Base-by-base conservation (phyloP, 2,888 invertebrate genomes). In the Seira musarum region DNA sequence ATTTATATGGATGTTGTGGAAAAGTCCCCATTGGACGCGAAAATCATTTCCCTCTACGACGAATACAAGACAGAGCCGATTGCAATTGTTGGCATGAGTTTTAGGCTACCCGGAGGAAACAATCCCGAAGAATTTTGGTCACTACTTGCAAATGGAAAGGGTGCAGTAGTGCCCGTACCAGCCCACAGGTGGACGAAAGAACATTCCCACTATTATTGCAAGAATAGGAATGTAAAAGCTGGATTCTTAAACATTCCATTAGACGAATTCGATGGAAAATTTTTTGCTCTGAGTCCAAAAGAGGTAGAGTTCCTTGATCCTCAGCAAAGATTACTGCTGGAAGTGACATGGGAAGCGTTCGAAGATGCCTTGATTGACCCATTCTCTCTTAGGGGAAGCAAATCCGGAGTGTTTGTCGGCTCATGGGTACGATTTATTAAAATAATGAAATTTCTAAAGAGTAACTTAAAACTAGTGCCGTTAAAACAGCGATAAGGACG, bases 301-400 rank as follows among this genome's bases (percentile, higher is more conserved):
- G n/a, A n/a, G n/a, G n/a, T n/a, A n/a, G n/a, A n/a, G n/a, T n/a
- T n/a, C n/a, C n/a, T n/a, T n/a, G n/a, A n/a, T n/a, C n/a, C n/a
- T n/a, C n/a, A n/a, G n/a, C n/a, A n/a, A n/a, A n/a, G n/a, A n/a
- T n/a, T n/a, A n/a, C n/a, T n/a, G n/a, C n/a, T n/a, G n/a, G n/a
- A n/a, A n/a, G n/a, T n/a, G n/a, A n/a, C n/a, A 1, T 73, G 67
- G 73, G 78, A 78, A 21, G 78, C 78, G 3, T 13, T 78, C 60
- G 72, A 78, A 22, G 78, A 78, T 49, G 72, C 67, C 1, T 67
- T 15, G n/a, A 57, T 80, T 35, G 80, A 80, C 19, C 74, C 73
- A 13, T 19, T 57, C 0, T 46, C 6, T 0, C 24, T 80, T 15
- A 25, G 57, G 64, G 80, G 80, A 1, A 49, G 15, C 1, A 53